A percentile compares a stretch with the other conserved stretches of the same genome.
phyloP scores from a whole-genome alignment of 2,113 vertebrate genomes.

The Phocoena sinus region DNA sequence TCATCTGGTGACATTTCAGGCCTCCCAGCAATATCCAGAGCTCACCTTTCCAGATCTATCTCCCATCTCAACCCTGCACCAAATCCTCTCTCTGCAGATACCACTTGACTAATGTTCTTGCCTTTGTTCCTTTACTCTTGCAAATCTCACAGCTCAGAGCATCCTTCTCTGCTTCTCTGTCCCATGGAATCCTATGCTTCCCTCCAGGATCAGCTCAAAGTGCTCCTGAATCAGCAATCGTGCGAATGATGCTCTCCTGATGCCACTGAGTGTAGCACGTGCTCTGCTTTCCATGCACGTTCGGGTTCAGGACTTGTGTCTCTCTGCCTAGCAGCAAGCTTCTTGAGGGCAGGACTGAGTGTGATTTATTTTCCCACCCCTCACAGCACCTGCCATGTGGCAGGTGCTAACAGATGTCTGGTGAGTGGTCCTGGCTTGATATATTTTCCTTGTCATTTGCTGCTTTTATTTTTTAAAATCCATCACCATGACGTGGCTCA shows the following conservation, averaged over 20 bases:
- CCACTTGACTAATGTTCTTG: neutral
- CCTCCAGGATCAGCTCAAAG: neutral
- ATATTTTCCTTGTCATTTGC: neutral
- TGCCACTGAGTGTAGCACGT: neutral
- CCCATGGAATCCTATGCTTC: neutral
- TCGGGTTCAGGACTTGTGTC: neutral
- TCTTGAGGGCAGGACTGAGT: neutral
- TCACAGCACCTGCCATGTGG: neutral
- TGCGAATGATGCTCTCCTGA: neutral
- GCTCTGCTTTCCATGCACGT: neutral
- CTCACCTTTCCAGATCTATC: neutral
- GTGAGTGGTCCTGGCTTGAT: neutral
- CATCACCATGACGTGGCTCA: neutral
- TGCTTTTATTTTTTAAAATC: constrained; percentile 1
- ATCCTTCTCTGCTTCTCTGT: neutral
- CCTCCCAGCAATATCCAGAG: neutral
- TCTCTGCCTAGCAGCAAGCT: neutral
- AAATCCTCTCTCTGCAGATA: neutral
- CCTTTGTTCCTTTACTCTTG: neutral
- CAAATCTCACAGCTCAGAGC: neutral
- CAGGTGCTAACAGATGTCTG: neutral
- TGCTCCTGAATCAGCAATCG: neutral
- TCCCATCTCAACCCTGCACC: neutral
- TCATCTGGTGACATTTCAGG: neutral
- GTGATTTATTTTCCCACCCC: neutral